Conservation (phyloP, 1,140 invertebrate species). For the Octopus sinensis region DNA sequence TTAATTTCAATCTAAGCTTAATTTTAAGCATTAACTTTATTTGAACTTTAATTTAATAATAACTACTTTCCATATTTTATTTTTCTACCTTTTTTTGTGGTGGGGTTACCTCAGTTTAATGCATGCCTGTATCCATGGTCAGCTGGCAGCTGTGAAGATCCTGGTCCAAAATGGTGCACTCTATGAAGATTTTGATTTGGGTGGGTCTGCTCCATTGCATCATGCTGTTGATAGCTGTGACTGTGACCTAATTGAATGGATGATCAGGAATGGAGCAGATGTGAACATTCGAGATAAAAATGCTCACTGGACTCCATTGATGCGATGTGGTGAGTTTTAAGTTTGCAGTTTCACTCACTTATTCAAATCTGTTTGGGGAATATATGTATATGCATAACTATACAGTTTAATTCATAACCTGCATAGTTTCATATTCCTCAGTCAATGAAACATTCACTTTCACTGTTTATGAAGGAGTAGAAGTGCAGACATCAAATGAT, state of each 20-base stretch:
- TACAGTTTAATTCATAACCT: no score
- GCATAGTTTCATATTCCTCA: no score
- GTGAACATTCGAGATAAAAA: constrained; percentile 44
- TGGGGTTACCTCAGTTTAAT: constrained; percentile 39
- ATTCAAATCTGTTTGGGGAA: not conserved
- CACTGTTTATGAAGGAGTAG: no score
- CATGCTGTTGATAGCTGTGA: constrained; percentile 52
- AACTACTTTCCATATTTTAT: no score
- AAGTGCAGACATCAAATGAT: no score
- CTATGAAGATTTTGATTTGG: constrained; percentile 46
- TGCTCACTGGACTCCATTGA: constrained; percentile 51
- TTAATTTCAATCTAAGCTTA: no score
- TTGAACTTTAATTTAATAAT: no score
- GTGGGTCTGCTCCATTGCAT: constrained; percentile 51
- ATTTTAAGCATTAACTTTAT: no score
- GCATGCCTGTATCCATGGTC: constrained; percentile 48
- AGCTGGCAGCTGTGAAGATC: constrained; percentile 40
- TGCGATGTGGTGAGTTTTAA: constrained; percentile 46
- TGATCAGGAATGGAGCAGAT: constrained; percentile 48
- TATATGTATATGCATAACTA: no score
- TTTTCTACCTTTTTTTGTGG: not conserved
- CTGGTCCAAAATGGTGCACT: constrained; percentile 41
- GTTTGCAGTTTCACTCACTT: not conserved
- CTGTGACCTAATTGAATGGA: constrained; percentile 47
- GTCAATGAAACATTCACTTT: no score